Conservation (phyloP, 2,888 invertebrate genomes). For the Melanchra persicariae region DNA sequence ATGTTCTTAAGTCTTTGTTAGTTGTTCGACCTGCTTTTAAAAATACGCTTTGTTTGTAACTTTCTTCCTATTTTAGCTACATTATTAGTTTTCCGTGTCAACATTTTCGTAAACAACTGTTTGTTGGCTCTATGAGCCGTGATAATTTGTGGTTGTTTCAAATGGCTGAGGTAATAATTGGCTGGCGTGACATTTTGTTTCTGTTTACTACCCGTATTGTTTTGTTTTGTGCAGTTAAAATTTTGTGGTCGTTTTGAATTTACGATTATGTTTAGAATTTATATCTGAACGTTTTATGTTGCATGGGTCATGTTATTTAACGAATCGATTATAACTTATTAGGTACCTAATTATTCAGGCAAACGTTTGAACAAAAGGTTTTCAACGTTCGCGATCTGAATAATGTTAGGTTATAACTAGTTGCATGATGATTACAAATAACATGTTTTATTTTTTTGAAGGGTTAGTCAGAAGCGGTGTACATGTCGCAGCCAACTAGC, state of each 20-base stretch:
- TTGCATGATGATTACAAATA: too few relatives aligned
- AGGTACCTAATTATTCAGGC: too few relatives aligned
- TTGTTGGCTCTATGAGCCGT: not conserved
- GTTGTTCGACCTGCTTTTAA: not conserved
- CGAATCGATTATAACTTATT: not conserved
- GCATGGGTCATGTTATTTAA: not conserved
- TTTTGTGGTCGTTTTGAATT: not conserved
- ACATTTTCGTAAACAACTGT: constrained; percentile 9
- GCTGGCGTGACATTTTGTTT: constrained; percentile 7
- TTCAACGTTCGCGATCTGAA: too few relatives aligned
- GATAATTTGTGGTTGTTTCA: constrained; percentile 6
- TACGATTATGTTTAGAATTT: not conserved
- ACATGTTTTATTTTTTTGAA: too few relatives aligned
- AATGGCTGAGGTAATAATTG: constrained; percentile 11
- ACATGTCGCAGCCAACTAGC: too few relatives aligned
- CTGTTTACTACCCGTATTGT: not conserved
- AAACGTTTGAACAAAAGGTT: too few relatives aligned
- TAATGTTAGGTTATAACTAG: too few relatives aligned
- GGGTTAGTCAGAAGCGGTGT: too few relatives aligned
- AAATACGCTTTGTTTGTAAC: not conserved
- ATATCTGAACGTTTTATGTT: not conserved
- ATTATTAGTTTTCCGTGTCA: constrained; percentile 10
- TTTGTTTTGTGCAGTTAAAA: not conserved
- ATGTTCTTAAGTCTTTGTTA: not conserved
- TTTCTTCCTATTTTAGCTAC: not conserved